These are phyloP conservation scores for Corydoras maculifer DNA, from an alignment of 2,113 vertebrate genomes.

Conservation along the genomic window DNA sequence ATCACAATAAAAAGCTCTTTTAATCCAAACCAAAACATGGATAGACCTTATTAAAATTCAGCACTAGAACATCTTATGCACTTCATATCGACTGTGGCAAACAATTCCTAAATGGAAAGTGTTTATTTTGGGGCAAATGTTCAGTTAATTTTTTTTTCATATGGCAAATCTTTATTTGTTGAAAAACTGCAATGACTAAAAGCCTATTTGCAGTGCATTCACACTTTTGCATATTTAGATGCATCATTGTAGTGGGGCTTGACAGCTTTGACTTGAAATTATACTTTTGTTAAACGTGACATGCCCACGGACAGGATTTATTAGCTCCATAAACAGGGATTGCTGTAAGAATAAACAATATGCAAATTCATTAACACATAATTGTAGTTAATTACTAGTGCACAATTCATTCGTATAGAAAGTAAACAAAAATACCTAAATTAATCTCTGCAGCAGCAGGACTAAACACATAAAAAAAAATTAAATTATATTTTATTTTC, in stretches of 20 bases:
- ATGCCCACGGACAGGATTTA: slow-evolving; percentile 16
- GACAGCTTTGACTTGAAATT: slow-evolving; percentile 22
- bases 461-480: slow-evolving; percentile 11
- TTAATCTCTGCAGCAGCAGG: slow-evolving; percentile 10
- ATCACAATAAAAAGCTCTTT: no score
- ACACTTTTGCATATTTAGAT: slow-evolving; percentile 14
- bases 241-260: slow-evolving; percentile 9
- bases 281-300: slow-evolving; percentile 23
- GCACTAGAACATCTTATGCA: no score
- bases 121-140: background rate
- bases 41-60: no score
- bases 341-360: slow-evolving; percentile 6
- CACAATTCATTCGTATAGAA: slow-evolving; percentile 14
- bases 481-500: slow-evolving; percentile 11
- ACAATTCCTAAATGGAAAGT: slow-evolving; percentile 2
- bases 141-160: slow-evolving; percentile 4
- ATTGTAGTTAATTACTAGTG: slow-evolving; percentile 21
- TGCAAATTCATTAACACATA: slow-evolving; percentile 22
- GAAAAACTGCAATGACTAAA: slow-evolving; percentile 16
- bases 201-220: background rate
- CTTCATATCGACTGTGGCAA: background rate
- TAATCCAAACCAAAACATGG: no score
- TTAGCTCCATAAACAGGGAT: slow-evolving; percentile 16
- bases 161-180: background rate
- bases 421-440: slow-evolving; percentile 17